A percentile compares a stretch with the other conserved stretches of the same genome.
These are phyloP conservation scores for Carlito syrichta DNA, from an alignment of 2,113 vertebrate species.

Conservation along the genomic window DNA sequence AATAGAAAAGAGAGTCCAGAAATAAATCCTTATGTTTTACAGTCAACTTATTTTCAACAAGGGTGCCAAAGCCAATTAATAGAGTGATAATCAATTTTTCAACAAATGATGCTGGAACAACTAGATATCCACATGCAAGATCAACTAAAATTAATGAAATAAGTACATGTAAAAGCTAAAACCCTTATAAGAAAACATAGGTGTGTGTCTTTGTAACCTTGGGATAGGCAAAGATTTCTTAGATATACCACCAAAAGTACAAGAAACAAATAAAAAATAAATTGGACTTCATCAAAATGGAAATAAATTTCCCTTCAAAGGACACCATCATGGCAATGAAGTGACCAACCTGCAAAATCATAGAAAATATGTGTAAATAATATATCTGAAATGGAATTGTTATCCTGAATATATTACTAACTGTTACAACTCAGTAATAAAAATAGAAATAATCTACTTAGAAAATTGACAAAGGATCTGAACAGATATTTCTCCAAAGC, in stretches of 20 bases:
- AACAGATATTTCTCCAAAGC: constrained; percentile 1
- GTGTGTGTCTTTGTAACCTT: neutral
- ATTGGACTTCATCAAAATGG: neutral
- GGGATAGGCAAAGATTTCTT: neutral
- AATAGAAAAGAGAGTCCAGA: neutral
- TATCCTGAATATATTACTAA: neutral
- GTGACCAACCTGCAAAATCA: neutral
- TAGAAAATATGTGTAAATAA: neutral
- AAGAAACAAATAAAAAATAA: neutral
- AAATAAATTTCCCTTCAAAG: neutral
- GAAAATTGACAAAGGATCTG: neutral
- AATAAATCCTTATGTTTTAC: neutral
- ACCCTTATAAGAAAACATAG: neutral
- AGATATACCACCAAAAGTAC: neutral
- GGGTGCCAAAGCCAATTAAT: neutral
- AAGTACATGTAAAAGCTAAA: neutral
- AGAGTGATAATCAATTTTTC: neutral
- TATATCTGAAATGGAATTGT: neutral
- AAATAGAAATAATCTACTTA: neutral
- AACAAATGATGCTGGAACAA: neutral
- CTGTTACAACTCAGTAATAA: neutral
- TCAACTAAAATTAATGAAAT: neutral
- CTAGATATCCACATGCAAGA: neutral
- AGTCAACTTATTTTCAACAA: neutral
- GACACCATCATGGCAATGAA: neutral